Evolutionary conservation across 2,888 invertebrate genomes (phyloP), one percentile per base, ranked within the genome.

Genomic region (Drosophila pseudotakahashii): DNA sequence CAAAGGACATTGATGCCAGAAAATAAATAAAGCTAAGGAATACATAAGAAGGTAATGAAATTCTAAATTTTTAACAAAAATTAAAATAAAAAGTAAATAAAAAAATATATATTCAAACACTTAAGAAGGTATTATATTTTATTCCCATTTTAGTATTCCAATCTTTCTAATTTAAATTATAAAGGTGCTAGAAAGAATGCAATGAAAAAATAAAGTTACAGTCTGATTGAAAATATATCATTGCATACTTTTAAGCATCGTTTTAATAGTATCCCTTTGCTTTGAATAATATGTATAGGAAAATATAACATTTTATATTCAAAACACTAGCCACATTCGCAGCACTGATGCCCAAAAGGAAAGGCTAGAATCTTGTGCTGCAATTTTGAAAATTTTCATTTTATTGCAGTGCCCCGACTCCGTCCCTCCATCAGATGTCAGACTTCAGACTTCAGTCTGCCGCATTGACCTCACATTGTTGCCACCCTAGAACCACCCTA

Each of bases 391-490:
- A 87, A 79, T 85, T 76, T 81, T 58, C 64, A 79, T 81, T 72
- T 74, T 58, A 62, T 62, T 70, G 64, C 10, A 23, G 9, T 41
- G 30, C 30, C 41, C 50, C 50, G 11, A 10, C 19, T 39, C 2
- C 37, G n/a, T 34, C 14, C 54, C 42, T 50, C 47, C 39, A 39
- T 61, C 62, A 54, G 53, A 72, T 42, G 53, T 62, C 73, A 66
- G 74, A 79, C 79, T 77, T 62, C 73, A 66, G 74, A 81, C 82
- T 77, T 84, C 67, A 73, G 66, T 71, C 81, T 81, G 85, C 81
- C 81, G 88, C 81, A 81, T 79, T 81, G 88, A 85, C 81, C 81
- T 85, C 77, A 87, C 85, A 82, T 81, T 81, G 88, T 77, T 70
- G 77, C 66, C 71, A n/a, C n/a, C n/a, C n/a, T n/a, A n/a, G n/a